Evolutionary conservation across 2,888 invertebrate species (phyloP), one percentile per base, ranked within the genome.

Genomic region (Catocala sponsa): DNA sequence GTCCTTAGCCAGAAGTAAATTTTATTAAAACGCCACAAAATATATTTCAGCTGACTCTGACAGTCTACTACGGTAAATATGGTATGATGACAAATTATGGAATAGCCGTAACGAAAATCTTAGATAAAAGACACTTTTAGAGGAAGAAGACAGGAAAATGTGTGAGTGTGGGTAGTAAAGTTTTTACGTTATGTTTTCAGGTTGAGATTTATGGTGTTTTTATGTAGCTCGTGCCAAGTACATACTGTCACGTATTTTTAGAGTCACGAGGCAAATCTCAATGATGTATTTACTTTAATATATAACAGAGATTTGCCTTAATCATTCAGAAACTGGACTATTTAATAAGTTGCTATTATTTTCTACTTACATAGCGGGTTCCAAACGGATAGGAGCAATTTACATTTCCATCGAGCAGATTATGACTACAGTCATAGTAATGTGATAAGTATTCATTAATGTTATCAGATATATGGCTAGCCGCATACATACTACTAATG

Each of bases 11-110:
- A 68, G 70, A 68, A 85, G 82, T 84, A 79, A 83, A 85, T 87
- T 88, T 85, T 85, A 85, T 86, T 88, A 87, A 89, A 88, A 81
- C 70, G 78, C 80, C 81, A 80, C 84, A 83, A 83, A 85, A 84
- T 82, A 81, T 81, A 77, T 78, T 69, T 63, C 59, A 58, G 59
- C 74, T 85, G 81, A 55, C 53, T 62, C 43, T 81, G 83, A 80
- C 81, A 80, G 72, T 68, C 64, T 53, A 25, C 38, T 48, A 61
- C 38, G 72, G 69, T 67, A 68, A 76, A 79, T 73, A 72, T 71
- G 49, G 58, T 43, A 72, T 59, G 68, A 65, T 76, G 71, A 68
- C 68, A 41, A 62, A 62, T 56, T 56, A 61, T 70, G 51, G 57
- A 64, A 68, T 59, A 59, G 50, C 62, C 48, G 61, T 67, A 63